These are phyloP conservation scores for rabbit (Oryctolagus cuniculus) DNA, from an alignment of 2,113 vertebrate genomes.

Conservation along the genomic window DNA sequence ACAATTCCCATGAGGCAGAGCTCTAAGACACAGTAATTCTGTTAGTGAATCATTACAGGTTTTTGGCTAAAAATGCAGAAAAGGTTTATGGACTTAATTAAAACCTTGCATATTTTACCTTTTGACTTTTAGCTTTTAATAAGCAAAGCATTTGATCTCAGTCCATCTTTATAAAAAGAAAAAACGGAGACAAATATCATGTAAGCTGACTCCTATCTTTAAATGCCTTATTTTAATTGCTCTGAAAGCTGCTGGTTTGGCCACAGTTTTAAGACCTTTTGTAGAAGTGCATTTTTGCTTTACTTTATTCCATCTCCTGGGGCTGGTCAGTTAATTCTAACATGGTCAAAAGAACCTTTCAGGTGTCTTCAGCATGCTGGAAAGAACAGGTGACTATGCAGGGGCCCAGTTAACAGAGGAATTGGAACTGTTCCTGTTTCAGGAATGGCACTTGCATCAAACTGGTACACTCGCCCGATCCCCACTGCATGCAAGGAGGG, in stretches of 20 bases:
- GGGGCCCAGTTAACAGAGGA: background rate
- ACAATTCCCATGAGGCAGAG: background rate
- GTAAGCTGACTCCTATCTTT: background rate
- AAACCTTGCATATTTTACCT: background rate
- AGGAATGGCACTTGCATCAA: background rate
- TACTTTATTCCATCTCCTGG: background rate
- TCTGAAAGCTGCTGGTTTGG: background rate
- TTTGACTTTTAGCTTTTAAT: background rate
- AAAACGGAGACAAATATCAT: background rate
- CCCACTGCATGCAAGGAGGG: background rate
- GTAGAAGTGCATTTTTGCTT: constrained; percentile 1
- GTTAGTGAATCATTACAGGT: background rate
- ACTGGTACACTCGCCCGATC: background rate
- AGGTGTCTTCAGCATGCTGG: background rate
- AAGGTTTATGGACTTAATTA: background rate
- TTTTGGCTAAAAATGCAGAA: constrained; percentile 40
- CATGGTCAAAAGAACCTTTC: background rate
- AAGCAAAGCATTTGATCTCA: constrained; percentile 22
- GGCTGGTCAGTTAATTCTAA: background rate
- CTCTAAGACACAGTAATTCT: background rate
- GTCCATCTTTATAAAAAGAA: constrained; percentile 22
- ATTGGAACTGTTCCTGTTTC: background rate
- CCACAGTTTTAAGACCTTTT: background rate
- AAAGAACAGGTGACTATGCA: background rate
- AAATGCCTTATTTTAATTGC: background rate